Evolutionary conservation across 2,113 vertebrate genomes (phyloP).

Genomic region (Vireo altiloquus): DNA sequence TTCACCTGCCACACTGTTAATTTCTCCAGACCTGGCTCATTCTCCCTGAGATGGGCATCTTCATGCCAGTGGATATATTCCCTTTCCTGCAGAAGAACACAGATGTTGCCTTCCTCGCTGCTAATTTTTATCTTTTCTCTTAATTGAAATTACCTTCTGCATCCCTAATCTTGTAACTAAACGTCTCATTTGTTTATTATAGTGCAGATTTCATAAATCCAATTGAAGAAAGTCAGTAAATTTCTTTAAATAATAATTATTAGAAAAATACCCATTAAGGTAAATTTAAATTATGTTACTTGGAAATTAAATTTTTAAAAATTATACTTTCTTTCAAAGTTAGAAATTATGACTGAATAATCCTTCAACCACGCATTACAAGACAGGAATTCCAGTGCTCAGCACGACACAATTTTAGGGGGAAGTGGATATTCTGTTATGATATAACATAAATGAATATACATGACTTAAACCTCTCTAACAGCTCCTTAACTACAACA

Average conservation of each 20-base stretch:
- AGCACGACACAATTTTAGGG: background rate
- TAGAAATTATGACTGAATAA: background rate
- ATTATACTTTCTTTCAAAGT: background rate
- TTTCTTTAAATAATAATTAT: background rate
- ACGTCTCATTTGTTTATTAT: background rate
- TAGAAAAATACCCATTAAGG: background rate
- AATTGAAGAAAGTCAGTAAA: background rate
- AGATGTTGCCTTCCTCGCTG: constrained; percentile 4
- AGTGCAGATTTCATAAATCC: background rate
- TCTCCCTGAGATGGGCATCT: background rate
- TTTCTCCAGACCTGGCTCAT: background rate
- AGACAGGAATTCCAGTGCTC: background rate
- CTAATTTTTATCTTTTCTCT: constrained; percentile 39
- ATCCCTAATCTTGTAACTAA: background rate
- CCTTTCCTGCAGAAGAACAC: background rate
- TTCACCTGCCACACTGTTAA: background rate
- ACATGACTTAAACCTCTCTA: background rate
- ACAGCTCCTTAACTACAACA: background rate
- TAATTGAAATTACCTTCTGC: constrained; percentile 44
- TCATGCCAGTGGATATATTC: background rate
- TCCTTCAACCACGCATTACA: background rate
- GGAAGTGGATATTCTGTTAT: background rate
- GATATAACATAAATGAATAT: background rate
- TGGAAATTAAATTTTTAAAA: background rate
- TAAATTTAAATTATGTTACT: background rate